Percentiles rank a stretch among this genome's conserved stretches.
These are phyloP conservation scores for Enteromius unitaeniatus DNA, from an alignment of 2,797 vertebrate genomes.

Conservation along the genomic window DNA sequence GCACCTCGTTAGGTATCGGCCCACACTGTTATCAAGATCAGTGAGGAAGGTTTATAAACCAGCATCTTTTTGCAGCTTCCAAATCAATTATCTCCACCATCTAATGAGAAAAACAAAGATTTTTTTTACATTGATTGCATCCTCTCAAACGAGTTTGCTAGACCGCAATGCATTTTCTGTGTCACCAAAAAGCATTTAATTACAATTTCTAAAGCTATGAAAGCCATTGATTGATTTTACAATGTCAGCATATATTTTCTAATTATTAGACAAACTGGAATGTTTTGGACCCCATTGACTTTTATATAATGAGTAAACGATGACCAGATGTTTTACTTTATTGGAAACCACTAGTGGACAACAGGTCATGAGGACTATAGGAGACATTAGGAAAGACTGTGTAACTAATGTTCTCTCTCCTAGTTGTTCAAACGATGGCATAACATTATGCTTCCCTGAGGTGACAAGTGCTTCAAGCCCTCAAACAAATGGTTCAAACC, in stretches of 20 bases:
- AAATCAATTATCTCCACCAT: conserved; percentile 58
- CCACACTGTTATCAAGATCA: conserved; percentile 61
- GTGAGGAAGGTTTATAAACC: conserved; percentile 51
- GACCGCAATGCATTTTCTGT: not conserved
- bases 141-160: conserved; percentile 21
- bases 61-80: conserved; percentile 41
- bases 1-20: conserved; percentile 57
- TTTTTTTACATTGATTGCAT: conserved; percentile 56
- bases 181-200: not conserved
- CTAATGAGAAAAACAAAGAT: conserved; percentile 63
- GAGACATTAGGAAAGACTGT: conserved; percentile 33
- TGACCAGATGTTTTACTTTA: conserved; percentile 12
- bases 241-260: not conserved
- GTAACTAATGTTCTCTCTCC: conserved; percentile 45
- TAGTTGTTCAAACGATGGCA: conserved; percentile 25
- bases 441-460: conserved; percentile 40
- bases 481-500: conserved; percentile 42
- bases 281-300: not conserved
- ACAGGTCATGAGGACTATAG: conserved; percentile 3
- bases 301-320: not conserved
- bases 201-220: conserved; percentile 8
- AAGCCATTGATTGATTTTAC: not conserved
- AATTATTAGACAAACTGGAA: not conserved
- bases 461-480: conserved; percentile 35
- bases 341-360: conserved; percentile 7